Conservation (phyloP, 2,888 invertebrate genomes). For the Gandaritis pyraliata region DNA sequence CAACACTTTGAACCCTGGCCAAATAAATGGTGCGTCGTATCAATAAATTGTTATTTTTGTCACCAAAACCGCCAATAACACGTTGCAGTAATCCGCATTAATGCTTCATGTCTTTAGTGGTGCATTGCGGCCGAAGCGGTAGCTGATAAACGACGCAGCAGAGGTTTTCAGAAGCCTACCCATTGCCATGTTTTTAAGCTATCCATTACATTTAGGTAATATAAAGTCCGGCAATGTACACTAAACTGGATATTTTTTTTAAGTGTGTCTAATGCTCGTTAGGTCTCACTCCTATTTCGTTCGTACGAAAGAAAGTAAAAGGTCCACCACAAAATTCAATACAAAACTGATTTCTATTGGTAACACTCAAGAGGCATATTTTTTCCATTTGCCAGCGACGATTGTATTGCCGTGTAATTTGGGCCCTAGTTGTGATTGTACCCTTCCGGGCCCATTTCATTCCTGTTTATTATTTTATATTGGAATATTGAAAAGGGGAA, state of each 20-base stretch:
- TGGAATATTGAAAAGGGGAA: conserved; percentile 16
- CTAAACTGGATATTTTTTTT: neutral
- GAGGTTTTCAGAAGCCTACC: neutral
- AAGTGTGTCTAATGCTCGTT: too few species aligned
- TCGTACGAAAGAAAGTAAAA: too few species aligned
- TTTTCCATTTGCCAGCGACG: conserved; percentile 43
- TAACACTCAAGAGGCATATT: conserved; percentile 34
- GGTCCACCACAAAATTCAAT: conserved; percentile 6
- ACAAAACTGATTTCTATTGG: conserved; percentile 20
- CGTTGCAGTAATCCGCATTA: conserved; percentile 13
- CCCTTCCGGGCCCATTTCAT: conserved; percentile 21
- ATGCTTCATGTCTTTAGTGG: conserved; percentile 20
- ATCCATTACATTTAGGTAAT: conserved; percentile 1
- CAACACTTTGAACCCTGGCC: too few species aligned
- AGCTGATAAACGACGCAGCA: conserved; percentile 16
- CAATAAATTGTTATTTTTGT: conserved; percentile 8
- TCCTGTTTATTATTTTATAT: conserved; percentile 32
- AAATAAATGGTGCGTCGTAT: too few species aligned
- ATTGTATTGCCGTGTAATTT: conserved; percentile 40
- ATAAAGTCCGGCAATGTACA: neutral
- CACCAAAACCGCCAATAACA: conserved; percentile 14
- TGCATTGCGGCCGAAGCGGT: conserved; percentile 7
- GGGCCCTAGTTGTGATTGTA: conserved; percentile 22
- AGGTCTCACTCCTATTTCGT: too few species aligned
- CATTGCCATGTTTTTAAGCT: conserved; percentile 5